phyloP scores from a whole-genome alignment of 2,888 invertebrate genomes.

The Azorinus chamasolen region DNA sequence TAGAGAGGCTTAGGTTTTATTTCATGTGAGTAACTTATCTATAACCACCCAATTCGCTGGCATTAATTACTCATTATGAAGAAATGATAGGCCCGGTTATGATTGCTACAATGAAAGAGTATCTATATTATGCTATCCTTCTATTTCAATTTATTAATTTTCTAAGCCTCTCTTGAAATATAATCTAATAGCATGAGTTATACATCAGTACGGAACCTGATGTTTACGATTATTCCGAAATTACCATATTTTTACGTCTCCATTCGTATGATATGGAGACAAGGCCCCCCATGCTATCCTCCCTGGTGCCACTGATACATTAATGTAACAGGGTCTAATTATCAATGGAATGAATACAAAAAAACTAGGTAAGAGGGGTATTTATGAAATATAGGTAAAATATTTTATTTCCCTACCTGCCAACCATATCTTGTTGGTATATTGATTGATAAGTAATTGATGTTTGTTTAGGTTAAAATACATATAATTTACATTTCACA shows the following conservation, averaged over 20 bases:
- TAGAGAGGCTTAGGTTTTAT: constrained; percentile 57
- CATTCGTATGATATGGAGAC: constrained; percentile 33
- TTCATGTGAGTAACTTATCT: constrained; percentile 40
- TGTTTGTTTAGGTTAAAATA: no score
- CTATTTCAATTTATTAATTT: constrained; percentile 64
- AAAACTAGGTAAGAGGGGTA: no score
- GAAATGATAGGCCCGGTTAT: constrained; percentile 41
- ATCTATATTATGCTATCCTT: constrained; percentile 53
- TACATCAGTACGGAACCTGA: constrained; percentile 44
- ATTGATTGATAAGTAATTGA: no score
- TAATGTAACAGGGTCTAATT: no score
- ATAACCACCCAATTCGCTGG: constrained; percentile 39
- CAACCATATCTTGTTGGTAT: no score
- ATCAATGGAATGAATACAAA: no score
- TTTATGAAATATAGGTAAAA: no score
- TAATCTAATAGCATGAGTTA: constrained; percentile 30
- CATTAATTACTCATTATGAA: constrained; percentile 56
- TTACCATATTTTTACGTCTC: constrained; percentile 58
- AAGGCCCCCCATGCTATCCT: constrained; percentile 47
- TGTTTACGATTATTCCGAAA: constrained; percentile 51
- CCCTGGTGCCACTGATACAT: constrained; percentile 93
- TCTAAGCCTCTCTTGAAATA: constrained; percentile 33
- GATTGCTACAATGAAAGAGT: constrained; percentile 17
- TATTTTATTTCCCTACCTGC: no score
- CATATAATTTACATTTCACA: no score